Base-by-base conservation (phyloP, 1,140 invertebrate species). In the Zaprionus capensis region DNA sequence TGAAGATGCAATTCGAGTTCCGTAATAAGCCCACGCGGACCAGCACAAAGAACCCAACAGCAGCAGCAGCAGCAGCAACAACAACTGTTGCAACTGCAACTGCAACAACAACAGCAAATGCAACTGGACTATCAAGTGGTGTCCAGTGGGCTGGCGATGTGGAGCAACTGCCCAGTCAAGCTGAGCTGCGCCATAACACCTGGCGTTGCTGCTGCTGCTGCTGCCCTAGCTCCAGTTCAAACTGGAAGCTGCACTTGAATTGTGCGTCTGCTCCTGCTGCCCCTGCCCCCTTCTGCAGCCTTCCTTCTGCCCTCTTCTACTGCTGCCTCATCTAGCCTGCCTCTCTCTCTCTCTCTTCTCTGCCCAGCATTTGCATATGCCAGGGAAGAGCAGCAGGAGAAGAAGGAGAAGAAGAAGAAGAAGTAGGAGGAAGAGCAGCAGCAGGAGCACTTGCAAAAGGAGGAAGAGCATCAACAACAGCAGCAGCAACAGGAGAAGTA, bases 1-100 rank as follows among this genome's bases (percentile, higher is more conserved):
- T 79, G 64, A 73, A 82, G 83, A 67, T 87, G 80, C 76, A 76
- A 79, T 81, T 75, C 57, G 66, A 71, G 75, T 64, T 66, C 67
- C 57, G 65, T 85, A 85, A 85, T 86, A 85, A 80, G 82, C 82
- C 82, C 82, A 86, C 82, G 83, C 83, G 34, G 56, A 34, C 31
- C 3, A 24, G 31, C 26, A 28, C 41, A 46, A 46, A 46, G 69
- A 71, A 64, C 55, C 26, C 22, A 65, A 53, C 66, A 20, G 44
- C 49, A 51, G 17, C 26, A 49, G 17, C 26, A 49, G 41, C 70
- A 66, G 58, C 53, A 24, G 9, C 55, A 64, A 28, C 57, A 59
- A 34, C 31, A 34, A 34, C 31, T 34, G 14, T 41, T 14, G 28
- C 49, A 46, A 41, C 36, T 14, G 36, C 49, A 64, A 65, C 28